A percentile compares a stretch with the other conserved stretches of the same genome.
These are phyloP conservation scores for Caenorhabditis latens DNA, from an alignment of 1,140 invertebrate species.

Conservation along the genomic window DNA sequence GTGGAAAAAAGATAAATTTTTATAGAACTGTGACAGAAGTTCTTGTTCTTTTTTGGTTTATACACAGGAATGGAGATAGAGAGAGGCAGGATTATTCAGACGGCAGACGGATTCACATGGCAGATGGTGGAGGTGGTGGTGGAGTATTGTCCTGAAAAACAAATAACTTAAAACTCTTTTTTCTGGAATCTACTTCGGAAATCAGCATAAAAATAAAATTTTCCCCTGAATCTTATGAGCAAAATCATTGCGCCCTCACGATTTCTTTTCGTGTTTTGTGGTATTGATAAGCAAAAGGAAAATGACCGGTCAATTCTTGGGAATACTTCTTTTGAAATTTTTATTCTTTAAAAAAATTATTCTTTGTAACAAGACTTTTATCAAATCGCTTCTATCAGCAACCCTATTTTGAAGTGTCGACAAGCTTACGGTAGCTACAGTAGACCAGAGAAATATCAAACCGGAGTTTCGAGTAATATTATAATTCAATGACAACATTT, in stretches of 20 bases:
- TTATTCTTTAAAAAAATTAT: neutral
- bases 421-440: no score
- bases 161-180: neutral
- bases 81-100: neutral
- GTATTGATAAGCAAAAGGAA: neutral
- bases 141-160: constrained; percentile 40
- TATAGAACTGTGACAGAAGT: neutral
- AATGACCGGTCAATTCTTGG: constrained; percentile 32
- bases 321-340: neutral
- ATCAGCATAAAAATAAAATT: neutral
- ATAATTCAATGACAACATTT: no score
- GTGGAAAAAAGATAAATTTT: neutral
- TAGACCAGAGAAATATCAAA: no score
- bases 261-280: constrained; percentile 20
- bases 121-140: constrained; percentile 30
- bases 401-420: no score
- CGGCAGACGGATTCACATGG: constrained; percentile 1
- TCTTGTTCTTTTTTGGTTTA: constrained; percentile 3
- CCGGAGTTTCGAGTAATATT: no score
- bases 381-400: no score
- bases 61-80: constrained; percentile 23
- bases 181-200: neutral
- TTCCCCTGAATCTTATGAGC: neutral
- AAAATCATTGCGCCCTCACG: neutral
- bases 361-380: neutral